Evolutionary conservation across 2,113 vertebrate species (phyloP).

Genomic region (Malurus cyaneus): DNA sequence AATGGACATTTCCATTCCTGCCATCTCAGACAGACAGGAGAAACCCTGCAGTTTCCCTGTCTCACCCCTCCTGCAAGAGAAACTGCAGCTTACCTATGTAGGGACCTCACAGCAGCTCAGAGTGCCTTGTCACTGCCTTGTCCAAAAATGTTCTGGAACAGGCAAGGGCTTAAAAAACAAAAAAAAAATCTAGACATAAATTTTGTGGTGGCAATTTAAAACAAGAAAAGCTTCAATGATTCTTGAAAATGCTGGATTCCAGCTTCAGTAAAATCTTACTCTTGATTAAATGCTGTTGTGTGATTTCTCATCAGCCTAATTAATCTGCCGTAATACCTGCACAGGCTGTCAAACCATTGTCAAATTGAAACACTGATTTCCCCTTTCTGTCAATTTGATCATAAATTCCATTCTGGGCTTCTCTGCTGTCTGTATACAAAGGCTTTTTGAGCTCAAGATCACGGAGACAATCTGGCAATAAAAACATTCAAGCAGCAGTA

Average conservation of each 20-base stretch:
- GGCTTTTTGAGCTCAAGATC: not conserved
- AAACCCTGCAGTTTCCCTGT: not conserved
- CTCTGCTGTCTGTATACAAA: not conserved
- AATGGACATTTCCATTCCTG: not conserved
- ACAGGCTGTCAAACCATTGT: not conserved
- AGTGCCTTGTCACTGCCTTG: not conserved
- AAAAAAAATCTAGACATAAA: not conserved
- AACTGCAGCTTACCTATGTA: not conserved
- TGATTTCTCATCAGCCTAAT: constrained; percentile 12
- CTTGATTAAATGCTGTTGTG: not conserved
- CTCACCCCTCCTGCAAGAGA: not conserved
- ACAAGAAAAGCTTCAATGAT: not conserved
- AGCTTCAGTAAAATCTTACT: not conserved
- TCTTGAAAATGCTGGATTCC: not conserved
- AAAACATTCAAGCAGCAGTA: constrained; percentile 28
- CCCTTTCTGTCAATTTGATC: not conserved
- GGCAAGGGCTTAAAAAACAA: not conserved
- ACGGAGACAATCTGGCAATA: not conserved
- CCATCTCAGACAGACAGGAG: not conserved
- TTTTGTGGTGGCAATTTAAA: not conserved
- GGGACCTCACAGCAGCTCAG: not conserved
- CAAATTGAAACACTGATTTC: not conserved
- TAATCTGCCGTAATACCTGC: constrained; percentile 16
- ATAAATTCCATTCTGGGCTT: not conserved
- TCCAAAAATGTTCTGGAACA: not conserved